phyloP scores from a whole-genome alignment of 1,140 invertebrate genomes.

The Macrocentrus cingulum region DNA sequence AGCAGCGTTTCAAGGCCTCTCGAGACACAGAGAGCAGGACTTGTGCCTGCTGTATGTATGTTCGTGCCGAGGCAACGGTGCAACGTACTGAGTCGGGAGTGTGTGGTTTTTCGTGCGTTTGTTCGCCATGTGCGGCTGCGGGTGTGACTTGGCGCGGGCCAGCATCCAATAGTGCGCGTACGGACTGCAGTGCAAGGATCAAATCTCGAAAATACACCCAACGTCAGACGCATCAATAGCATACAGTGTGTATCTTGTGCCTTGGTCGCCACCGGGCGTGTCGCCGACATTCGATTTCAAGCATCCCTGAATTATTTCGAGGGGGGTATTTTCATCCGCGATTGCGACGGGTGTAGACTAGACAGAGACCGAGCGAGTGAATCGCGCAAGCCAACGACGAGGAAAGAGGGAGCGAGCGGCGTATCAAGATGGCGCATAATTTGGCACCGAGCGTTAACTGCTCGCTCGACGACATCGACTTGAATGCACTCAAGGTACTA shows the following conservation, averaged over 20 bases:
- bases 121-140: conserved; percentile 25
- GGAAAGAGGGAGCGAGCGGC: conserved; percentile 36
- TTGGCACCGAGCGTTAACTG: conserved; percentile 92
- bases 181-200: background rate
- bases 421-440: conserved; percentile 81
- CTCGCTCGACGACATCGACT: conserved; percentile 97
- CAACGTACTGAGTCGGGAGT: conserved; percentile 10
- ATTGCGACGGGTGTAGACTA: background rate
- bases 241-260: no score
- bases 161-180: conserved; percentile 16
- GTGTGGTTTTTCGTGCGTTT: conserved; percentile 13
- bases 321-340: no score
- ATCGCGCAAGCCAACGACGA: conserved; percentile 26
- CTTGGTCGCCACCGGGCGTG: no score
- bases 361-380: background rate
- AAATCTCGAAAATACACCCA: background rate
- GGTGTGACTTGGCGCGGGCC: conserved; percentile 25
- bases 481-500: conserved; percentile 89
- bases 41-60: conserved; percentile 5
- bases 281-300: no score
- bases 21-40: conserved; percentile 1
- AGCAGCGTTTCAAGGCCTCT: conserved; percentile 1
- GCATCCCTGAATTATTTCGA: no score
- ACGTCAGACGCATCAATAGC: no score
- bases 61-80: conserved; percentile 3